phyloP scores from a whole-genome alignment of 92 coral and sea anemone genomes.

The Palythoa caribaeorum region DNA sequence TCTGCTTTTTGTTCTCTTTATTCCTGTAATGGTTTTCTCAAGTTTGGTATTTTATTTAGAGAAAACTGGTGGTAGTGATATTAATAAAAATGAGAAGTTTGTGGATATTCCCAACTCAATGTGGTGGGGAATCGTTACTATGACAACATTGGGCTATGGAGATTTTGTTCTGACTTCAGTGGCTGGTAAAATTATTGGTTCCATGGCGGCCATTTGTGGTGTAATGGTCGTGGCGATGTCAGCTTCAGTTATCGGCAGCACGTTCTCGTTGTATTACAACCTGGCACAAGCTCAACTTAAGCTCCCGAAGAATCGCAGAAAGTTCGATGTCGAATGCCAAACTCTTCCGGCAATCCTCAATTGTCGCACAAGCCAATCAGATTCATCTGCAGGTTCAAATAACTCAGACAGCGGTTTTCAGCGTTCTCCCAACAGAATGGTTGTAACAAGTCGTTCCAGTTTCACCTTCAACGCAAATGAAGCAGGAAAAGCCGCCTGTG shows the following conservation, averaged over 20 bases:
- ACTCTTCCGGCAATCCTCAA: conserved; percentile 82
- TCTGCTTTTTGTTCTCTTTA: conserved; percentile 80
- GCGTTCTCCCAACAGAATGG: conserved; percentile 83
- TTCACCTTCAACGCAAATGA: conserved; percentile 69
- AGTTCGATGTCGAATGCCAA: conserved; percentile 84
- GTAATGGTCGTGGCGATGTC: conserved; percentile 93
- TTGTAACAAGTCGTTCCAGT: conserved; percentile 74
- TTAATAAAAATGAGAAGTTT: conserved; percentile 61
- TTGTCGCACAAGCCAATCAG: conserved; percentile 87
- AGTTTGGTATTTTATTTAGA: conserved; percentile 88
- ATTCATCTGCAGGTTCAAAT: conserved; percentile 77
- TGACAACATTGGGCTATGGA: conserved; percentile 97
- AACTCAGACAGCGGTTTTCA: conserved; percentile 91
- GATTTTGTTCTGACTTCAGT: conserved; percentile 91
- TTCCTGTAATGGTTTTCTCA: conserved; percentile 93
- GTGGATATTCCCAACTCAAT: conserved; percentile 87
- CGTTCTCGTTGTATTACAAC: conserved; percentile 94
- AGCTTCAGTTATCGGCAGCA: conserved; percentile 96
- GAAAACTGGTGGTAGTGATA: conserved; percentile 53
- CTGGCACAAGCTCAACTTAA: conserved; percentile 97
- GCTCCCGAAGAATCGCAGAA: conserved; percentile 82
- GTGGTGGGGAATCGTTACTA: conserved; percentile 99
- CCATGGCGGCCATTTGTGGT: conserved; percentile 96
- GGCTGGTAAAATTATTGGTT: conserved; percentile 89
- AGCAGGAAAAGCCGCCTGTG: conserved; percentile 72